These are phyloP conservation scores for Ellobius talpinus DNA, from an alignment of 2,113 vertebrate genomes.

Conservation along the genomic window DNA sequence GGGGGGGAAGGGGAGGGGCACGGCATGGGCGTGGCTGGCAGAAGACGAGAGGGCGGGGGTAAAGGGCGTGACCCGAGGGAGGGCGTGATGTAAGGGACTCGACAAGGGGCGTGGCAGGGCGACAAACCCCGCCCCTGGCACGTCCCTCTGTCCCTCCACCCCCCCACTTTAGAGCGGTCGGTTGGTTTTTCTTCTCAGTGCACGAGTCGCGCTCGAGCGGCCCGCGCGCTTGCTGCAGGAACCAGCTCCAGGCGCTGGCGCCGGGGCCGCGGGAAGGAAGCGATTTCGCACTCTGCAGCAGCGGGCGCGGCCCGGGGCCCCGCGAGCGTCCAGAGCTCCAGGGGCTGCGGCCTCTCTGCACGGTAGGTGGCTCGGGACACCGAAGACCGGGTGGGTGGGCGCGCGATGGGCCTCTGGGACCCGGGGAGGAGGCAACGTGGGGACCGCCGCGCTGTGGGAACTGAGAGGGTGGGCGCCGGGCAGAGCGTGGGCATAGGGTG, in stretches of 20 bases:
- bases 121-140: not conserved
- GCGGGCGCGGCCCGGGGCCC: conserved; percentile 64
- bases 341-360: conserved; percentile 41
- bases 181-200: conserved; percentile 19
- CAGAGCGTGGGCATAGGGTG: not conserved
- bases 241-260: conserved; percentile 72
- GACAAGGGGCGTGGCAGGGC: not conserved
- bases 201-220: conserved; percentile 58
- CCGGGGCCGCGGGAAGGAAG: conserved; percentile 72
- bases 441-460: not conserved
- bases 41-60: not conserved
- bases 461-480: not conserved
- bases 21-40: not conserved
- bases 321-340: conserved; percentile 36
- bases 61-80: not conserved
- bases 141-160: not conserved
- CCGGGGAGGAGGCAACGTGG: not conserved
- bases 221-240: conserved; percentile 54
- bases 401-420: not conserved
- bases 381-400: not conserved
- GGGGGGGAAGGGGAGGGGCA: not conserved
- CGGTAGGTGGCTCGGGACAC: conserved; percentile 46
- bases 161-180: conserved; percentile 61
- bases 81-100: not conserved
- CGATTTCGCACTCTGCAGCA: conserved; percentile 63